These are phyloP conservation scores for Dromococcyx pavoninus DNA, from an alignment of 2,797 vertebrate species.

Conservation along the genomic window DNA sequence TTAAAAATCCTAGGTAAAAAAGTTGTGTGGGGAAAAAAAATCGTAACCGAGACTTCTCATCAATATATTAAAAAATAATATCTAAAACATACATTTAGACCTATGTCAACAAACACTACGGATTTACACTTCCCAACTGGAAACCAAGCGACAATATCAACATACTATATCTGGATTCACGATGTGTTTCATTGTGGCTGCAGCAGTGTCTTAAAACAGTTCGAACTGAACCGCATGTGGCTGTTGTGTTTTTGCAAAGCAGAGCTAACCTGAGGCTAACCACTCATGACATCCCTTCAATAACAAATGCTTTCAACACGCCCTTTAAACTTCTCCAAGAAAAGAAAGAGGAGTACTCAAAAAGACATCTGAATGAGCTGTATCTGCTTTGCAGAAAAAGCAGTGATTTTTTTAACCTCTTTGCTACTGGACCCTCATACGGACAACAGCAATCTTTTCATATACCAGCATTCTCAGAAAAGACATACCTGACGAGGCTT, in stretches of 20 bases:
- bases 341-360: neutral
- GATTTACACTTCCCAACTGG: neutral
- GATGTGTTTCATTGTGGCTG: neutral
- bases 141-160: neutral
- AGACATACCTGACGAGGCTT: neutral
- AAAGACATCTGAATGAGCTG: neutral
- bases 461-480: neutral
- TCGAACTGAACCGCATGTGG: neutral
- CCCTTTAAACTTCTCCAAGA: neutral
- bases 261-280: neutral
- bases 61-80: neutral
- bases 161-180: neutral
- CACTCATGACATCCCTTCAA: neutral
- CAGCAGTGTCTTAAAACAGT: neutral
- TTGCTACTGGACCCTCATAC: neutral
- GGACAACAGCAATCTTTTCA: neutral
- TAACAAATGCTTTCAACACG: neutral
- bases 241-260: neutral
- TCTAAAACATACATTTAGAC: neutral
- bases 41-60: neutral
- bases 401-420: neutral
- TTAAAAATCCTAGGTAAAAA: neutral
- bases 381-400: neutral
- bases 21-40: neutral
- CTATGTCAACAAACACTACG: neutral